Conservation (phyloP, 2,797 vertebrate genomes). For the Rhinatrema bivittatum region DNA sequence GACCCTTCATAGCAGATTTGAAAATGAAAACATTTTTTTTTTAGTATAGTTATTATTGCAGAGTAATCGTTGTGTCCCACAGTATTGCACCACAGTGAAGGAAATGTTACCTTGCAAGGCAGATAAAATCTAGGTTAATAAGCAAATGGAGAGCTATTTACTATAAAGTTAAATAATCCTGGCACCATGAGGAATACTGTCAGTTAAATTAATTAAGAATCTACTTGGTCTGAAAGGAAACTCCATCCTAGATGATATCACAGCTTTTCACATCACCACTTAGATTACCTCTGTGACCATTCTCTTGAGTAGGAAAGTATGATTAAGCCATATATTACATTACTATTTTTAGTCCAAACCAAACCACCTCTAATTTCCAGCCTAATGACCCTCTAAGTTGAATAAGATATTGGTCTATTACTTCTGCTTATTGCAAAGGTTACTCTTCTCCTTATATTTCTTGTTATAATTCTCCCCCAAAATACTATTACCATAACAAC, state of each 20-base stretch:
- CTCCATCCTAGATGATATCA: not conserved
- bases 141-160: not conserved
- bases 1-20: constrained; percentile 4
- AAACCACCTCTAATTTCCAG: not conserved
- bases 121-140: not conserved
- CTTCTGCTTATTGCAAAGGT: not conserved
- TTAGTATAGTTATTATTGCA: constrained; percentile 1
- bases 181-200: not conserved
- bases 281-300: not conserved
- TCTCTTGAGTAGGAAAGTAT: not conserved
- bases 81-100: not conserved
- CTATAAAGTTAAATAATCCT: constrained; percentile 1
- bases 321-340: not conserved
- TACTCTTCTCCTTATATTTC: too few species aligned
- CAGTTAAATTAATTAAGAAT: constrained; percentile 4
- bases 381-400: not conserved
- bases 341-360: not conserved
- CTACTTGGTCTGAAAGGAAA: constrained; percentile 1
- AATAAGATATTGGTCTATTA: not conserved
- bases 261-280: fast-evolving
- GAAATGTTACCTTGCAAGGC: not conserved
- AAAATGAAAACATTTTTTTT: not conserved
- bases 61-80: not conserved
- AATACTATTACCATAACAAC: not conserved
- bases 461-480: too few species aligned